Base-by-base conservation (phyloP, 2,888 invertebrate genomes). In the Mesoligia furuncula region DNA sequence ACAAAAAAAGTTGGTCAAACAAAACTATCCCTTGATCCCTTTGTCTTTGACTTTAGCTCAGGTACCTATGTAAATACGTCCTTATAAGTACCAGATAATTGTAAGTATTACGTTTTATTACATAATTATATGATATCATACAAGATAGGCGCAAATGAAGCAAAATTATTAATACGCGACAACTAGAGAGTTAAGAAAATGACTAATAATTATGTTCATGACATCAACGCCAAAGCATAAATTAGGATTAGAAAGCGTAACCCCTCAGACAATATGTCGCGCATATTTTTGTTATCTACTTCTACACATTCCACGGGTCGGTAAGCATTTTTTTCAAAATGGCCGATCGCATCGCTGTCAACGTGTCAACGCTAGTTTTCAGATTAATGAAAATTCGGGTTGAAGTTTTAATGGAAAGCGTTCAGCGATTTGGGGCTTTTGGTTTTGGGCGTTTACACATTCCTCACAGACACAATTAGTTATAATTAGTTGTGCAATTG, bases 211-310 rank as follows among this genome's bases (percentile, higher is more conserved):
- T n/a, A 39, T 11, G 20, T 77, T 57, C n/a, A 15, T 65, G 57
- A 66, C 31, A 42, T 42, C 36, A 42, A 42, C 20, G 8, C 24
- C 42, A 8, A 68, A n/a, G n/a, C n/a, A n/a, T n/a, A n/a, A n/a
- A n/a, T n/a, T n/a, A 45, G 17, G 42, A 73, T 73, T 80, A 73
- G 81, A 79, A 79, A 79, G 73, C 61, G 15, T 59, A 72, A 72
- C 59, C 61, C 42, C 24, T 17, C 31, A 66, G 80, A 80, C 51
- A 80, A 20, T 45, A 72, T 17, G 0, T 36, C 51, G 17, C n/a
- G 51, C 17, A 64, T 54, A 80, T 39, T 64, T 54, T 77, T 62
- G n/a, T 20, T 31, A 51, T 61, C 15, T n/a, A n/a, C n/a, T 42
- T 31, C 9, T 39, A 62, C 27, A 62, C 20, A 77, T 48, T 67